Evolutionary conservation across 1,140 invertebrate species (phyloP).

Genomic region (Battus philenor): DNA sequence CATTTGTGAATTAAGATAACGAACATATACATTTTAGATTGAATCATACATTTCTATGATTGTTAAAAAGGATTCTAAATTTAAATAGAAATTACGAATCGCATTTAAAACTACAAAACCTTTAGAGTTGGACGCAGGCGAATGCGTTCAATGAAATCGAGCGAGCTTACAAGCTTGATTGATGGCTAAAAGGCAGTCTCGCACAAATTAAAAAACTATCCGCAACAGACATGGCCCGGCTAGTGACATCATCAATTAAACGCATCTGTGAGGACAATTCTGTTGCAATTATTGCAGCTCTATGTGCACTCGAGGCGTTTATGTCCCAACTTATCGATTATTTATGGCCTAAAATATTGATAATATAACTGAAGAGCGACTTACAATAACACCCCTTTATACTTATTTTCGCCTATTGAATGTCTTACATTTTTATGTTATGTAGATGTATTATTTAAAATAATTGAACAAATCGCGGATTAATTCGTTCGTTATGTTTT

Average conservation of each 20-base stretch:
- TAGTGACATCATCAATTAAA: slow-evolving; percentile 41
- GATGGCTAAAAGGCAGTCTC: slow-evolving; percentile 52
- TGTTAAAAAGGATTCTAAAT: slow-evolving; percentile 2
- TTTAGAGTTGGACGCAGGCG: slow-evolving; percentile 18
- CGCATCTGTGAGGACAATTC: slow-evolving; percentile 11
- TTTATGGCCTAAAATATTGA: too few species aligned
- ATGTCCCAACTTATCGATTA: too few species aligned
- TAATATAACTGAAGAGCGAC: too few species aligned
- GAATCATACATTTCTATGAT: too few species aligned
- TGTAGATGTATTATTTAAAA: too few species aligned
- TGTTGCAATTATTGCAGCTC: slow-evolving; percentile 12
- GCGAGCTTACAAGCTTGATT: slow-evolving; percentile 52
- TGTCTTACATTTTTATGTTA: too few species aligned
- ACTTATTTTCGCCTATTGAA: too few species aligned
- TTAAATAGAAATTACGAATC: slow-evolving; percentile 10
- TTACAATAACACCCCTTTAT: too few species aligned
- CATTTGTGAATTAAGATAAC: too few species aligned
- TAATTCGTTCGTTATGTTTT: too few species aligned
- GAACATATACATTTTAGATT: too few species aligned
- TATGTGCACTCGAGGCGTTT: slow-evolving; percentile 3
- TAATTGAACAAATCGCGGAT: too few species aligned
- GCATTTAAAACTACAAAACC: slow-evolving; percentile 24
- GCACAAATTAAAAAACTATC: slow-evolving; percentile 50
- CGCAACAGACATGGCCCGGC: slow-evolving; percentile 22
- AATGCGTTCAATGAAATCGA: slow-evolving; percentile 23